Evolutionary conservation across 2,113 vertebrate genomes (phyloP), one percentile per base, ranked within the genome.

Genomic region (Polypterus senegalus): DNA sequence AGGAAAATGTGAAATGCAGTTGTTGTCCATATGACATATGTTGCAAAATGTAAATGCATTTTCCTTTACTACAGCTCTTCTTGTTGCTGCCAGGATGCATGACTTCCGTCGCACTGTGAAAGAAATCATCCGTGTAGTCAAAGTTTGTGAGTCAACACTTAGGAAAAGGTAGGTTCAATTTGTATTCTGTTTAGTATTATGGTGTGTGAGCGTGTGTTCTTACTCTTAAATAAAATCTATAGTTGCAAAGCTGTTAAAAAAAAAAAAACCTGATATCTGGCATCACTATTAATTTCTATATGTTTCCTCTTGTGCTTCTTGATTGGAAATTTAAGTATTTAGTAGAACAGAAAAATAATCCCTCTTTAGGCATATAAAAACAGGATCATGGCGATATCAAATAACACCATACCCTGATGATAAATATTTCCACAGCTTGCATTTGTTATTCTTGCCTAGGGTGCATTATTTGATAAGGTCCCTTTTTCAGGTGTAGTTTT

Each of bases 61-160:
- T 27, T 27, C 27, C 27, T 27, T 27, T 27, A 2, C 59, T 59
- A 4, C 72, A 98, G 95, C 95, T 46, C 90, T 98, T 49, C 86
- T 98, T 1, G 96, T 99, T 3, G 90, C 95, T 0, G 93, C 94
- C 49, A 87, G 92, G 49, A 91, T 97, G 87, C 89, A 99, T 57
- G 92, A 97, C 66, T 99, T 99, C 72, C 83, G 89, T 51, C 88
- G 92, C 4, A 98, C 94, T 3, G 76, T 91, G 66, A 99, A 93
- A 68, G 94, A 98, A 75, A 84, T 99, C 53, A 86, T 99, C 67
- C 65, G 85, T 1, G 86, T 99, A 46, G 96, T 97, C 48, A 99
- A 98, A 83, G 96, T 99, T 69, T 97, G 95, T 54, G 94, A 98
- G 64, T 83, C 77, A 48, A 99, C 96, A 0, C 77, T 98, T 5